Conservation (phyloP, 2,888 invertebrate genomes). For the Eretmocerus hayati region DNA sequence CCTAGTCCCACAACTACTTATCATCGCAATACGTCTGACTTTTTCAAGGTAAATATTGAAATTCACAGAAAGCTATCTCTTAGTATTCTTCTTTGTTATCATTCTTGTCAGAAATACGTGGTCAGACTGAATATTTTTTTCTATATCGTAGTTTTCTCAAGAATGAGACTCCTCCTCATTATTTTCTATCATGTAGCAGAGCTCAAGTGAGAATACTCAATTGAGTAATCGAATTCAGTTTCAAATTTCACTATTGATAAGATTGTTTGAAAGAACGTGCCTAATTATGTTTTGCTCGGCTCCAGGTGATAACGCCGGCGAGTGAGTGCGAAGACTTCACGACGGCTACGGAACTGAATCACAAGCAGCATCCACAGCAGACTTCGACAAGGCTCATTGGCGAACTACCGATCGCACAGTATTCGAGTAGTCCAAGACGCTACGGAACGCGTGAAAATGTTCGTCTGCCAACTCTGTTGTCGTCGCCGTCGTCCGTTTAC, state of each 20-base stretch:
- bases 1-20: slow-evolving; percentile 44
- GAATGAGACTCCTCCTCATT: too few species aligned
- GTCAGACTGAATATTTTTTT: too few species aligned
- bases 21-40: slow-evolving; percentile 47
- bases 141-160: too few species aligned
- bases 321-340: slow-evolving; percentile 42
- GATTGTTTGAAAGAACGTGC: too few species aligned
- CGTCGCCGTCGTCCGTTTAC: slow-evolving; percentile 63
- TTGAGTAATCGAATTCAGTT: too few species aligned
- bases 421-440: slow-evolving; percentile 83
- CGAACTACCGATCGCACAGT: slow-evolving; percentile 84
- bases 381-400: slow-evolving; percentile 61
- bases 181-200: too few species aligned
- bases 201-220: too few species aligned
- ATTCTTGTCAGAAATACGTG: too few species aligned
- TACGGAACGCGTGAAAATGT: slow-evolving; percentile 60
- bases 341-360: slow-evolving; percentile 41
- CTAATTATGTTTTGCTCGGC: too few species aligned
- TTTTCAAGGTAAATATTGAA: slow-evolving; percentile 52
- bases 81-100: too few species aligned
- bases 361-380: slow-evolving; percentile 27
- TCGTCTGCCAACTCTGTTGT: slow-evolving; percentile 54
- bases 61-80: too few species aligned
- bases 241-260: too few species aligned
- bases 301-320: slow-evolving; percentile 39